A percentile compares a stretch with the other conserved stretches of the same genome.
These are phyloP conservation scores for Leucoma salicis DNA, from an alignment of 2,888 invertebrate genomes.

Conservation along the genomic window DNA sequence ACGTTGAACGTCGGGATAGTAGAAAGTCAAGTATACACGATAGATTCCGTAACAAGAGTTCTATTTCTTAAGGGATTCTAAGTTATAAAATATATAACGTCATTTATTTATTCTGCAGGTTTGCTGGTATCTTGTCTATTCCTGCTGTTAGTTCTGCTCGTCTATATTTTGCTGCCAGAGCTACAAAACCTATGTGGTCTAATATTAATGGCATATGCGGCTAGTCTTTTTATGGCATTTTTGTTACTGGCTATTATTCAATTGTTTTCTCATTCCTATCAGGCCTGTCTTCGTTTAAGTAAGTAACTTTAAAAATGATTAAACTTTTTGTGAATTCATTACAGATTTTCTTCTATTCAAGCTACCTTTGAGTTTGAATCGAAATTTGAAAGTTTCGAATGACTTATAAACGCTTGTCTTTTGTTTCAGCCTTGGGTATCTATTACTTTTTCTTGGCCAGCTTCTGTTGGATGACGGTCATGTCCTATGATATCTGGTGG, in stretches of 20 bases:
- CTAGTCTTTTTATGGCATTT: conserved; percentile 48
- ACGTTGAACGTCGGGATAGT: too few relatives aligned
- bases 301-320: conserved; percentile 1
- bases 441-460: conserved; percentile 62
- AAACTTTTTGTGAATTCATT: too few relatives aligned
- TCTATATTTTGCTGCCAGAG: conserved; percentile 49
- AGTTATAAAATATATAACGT: background rate
- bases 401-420: background rate
- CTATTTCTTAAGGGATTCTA: too few relatives aligned
- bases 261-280: conserved; percentile 3
- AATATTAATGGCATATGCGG: conserved; percentile 56
- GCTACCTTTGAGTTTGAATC: too few relatives aligned
- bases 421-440: conserved; percentile 48
- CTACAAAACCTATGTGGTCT: conserved; percentile 51
- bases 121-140: conserved; percentile 48
- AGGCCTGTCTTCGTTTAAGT: conserved; percentile 7
- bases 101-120: conserved; percentile 31
- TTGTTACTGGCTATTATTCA: conserved; percentile 45
- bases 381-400: background rate
- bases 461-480: conserved; percentile 74
- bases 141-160: conserved; percentile 46
- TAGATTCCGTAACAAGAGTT: too few relatives aligned
- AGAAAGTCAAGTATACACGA: too few relatives aligned
- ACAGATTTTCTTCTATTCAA: too few relatives aligned
- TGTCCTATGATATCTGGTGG: conserved; percentile 75